Base-by-base conservation (phyloP, 2,113 vertebrate genomes). In the Aldabrachelys gigantea region DNA sequence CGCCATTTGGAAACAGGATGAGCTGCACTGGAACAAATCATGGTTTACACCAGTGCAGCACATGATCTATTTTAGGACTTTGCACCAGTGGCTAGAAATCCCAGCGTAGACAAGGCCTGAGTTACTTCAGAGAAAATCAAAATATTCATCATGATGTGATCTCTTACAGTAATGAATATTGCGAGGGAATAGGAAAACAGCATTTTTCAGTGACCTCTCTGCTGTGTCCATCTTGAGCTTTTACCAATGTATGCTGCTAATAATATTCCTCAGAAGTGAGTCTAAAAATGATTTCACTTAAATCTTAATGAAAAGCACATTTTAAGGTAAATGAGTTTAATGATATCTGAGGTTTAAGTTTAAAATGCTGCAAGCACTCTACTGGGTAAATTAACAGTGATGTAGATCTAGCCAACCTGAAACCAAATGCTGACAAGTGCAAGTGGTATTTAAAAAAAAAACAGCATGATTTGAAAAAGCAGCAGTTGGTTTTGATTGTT, bases 211-310 rank as follows among this genome's bases (percentile, higher is more conserved):
- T 53, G 75, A 24, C 4, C 31, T 50, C 50, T 24, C 85, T n/a
- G 76, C 49, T 85, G 54, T 90, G 78, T 52, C 29, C 44, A 38
- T 80, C 85, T 72, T 85, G 80, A 90, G 49, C 31, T 54, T 95
- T 80, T 90, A 97, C 91, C 13, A 94, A 89, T 47, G 21, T 56
- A 52, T 80, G n/a, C 38, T 69, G 87, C 49, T 95, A 91, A 84
- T 81, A 96, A 92, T 35, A 92, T 12, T 80, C 78, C 38, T 87
- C 87, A 84, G 92, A 95, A 25, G 54, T 57, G 19, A 16, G 84
- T 89, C 85, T 95, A 91, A 82, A 97, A 96, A 62, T 82, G 4
- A 82, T 93, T 96, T 97, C 86, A 91, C 54, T 97, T 97, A 75
- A 3, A 38, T 82, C 91, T 92, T 92, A 92, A 84, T 85, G 85